phyloP scores from a whole-genome alignment of 1,140 invertebrate genomes.

The Littorina saxatilis region DNA sequence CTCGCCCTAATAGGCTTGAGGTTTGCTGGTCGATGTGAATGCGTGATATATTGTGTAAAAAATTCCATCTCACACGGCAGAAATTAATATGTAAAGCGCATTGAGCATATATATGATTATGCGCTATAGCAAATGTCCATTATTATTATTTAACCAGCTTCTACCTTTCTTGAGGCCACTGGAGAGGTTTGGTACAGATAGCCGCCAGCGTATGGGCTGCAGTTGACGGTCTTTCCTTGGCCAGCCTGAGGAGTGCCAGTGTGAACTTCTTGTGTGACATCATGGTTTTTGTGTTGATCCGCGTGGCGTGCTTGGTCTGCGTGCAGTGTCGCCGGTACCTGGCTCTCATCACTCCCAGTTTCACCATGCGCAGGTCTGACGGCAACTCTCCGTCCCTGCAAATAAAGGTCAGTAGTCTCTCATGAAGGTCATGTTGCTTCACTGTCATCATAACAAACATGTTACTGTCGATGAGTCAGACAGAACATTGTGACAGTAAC shows the following conservation, averaged over 20 bases:
- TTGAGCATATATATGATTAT: no score
- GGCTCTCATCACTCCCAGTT: conserved; percentile 63
- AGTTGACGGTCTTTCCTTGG: conserved; percentile 48
- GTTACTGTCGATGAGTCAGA: no score
- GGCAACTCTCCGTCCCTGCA: conserved; percentile 55
- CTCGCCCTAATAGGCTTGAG: no score
- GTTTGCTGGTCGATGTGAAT: no score
- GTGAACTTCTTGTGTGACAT: conserved; percentile 48
- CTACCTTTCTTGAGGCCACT: conserved; percentile 22
- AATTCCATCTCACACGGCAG: no score
- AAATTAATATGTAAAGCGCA: no score
- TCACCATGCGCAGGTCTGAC: conserved; percentile 62
- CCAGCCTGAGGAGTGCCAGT: conserved; percentile 56
- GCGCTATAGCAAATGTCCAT: no score
- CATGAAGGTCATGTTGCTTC: no score
- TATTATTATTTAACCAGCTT: no score
- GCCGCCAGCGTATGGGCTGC: conserved; percentile 59
- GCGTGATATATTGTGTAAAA: no score
- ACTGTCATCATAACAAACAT: no score
- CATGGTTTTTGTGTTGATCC: conserved; percentile 48
- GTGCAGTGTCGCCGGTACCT: conserved; percentile 66
- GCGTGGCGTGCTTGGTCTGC: conserved; percentile 59
- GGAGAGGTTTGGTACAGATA: conserved; percentile 39
- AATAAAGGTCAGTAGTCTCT: conserved; percentile 8
- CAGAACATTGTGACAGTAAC: no score